Evolutionary conservation across 1,140 invertebrate genomes (phyloP).

Genomic region (Drosophila pandora): DNA sequence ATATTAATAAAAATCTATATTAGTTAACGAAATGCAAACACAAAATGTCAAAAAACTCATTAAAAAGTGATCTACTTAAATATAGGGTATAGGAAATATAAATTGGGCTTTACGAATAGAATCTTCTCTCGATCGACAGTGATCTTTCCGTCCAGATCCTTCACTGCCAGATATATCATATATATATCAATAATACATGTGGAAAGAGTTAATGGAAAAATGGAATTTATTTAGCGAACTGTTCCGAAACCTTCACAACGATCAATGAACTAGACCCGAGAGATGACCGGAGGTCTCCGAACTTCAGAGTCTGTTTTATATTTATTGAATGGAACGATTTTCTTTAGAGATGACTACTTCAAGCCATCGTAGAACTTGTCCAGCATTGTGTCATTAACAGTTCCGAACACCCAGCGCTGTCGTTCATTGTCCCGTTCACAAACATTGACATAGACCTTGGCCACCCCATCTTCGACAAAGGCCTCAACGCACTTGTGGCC

Average conservation of each 20-base stretch:
- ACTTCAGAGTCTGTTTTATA: constrained; percentile 19
- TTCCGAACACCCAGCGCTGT: constrained; percentile 92
- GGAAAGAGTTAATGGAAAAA: constrained; percentile 54
- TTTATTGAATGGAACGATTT: constrained; percentile 1
- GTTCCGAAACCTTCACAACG: constrained; percentile 53
- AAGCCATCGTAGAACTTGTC: constrained; percentile 38
- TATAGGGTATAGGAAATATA: neutral
- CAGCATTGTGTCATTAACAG: constrained; percentile 87
- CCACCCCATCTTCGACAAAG: constrained; percentile 74
- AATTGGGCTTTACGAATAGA: neutral
- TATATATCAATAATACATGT: constrained; percentile 44
- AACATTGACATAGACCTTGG: constrained; percentile 87
- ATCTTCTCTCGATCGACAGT: constrained; percentile 4
- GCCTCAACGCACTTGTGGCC: constrained; percentile 85
- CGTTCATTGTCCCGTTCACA: constrained; percentile 88
- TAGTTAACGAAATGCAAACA: neutral
- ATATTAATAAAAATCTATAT: neutral
- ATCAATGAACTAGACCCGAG: constrained; percentile 52
- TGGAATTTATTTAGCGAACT: constrained; percentile 48
- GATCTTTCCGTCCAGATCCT: constrained; percentile 34
- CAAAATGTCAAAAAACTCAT: neutral
- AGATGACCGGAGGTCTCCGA: constrained; percentile 46
- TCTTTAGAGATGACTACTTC: neutral
- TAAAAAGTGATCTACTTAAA: neutral
- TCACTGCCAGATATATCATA: constrained; percentile 14